Percentiles rank a stretch among this genome's conserved stretches.
Conservation (phyloP, 2,888 invertebrate genomes). For the Aphodius granarius region DNA sequence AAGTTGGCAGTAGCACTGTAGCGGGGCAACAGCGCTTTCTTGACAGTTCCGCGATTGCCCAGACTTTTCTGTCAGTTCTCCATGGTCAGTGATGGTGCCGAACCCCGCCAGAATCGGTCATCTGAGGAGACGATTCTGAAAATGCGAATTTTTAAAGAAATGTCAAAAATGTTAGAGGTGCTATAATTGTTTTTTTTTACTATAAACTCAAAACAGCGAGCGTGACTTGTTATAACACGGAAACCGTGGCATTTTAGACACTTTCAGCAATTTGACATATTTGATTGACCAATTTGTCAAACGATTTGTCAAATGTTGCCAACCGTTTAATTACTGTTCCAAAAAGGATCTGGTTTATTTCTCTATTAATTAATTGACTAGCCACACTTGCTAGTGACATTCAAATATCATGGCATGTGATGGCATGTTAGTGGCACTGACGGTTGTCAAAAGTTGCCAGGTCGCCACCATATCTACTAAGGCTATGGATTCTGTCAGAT, state of each 20-base stretch:
- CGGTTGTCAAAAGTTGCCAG: too few relatives aligned
- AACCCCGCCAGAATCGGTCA: not conserved
- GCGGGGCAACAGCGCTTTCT: conserved; percentile 25
- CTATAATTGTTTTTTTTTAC: not conserved
- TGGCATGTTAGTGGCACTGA: too few relatives aligned
- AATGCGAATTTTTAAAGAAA: not conserved
- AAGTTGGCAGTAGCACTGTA: conserved; percentile 23
- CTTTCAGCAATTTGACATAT: not conserved
- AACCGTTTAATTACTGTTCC: too few relatives aligned
- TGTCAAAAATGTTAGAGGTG: not conserved
- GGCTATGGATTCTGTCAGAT: too few relatives aligned
- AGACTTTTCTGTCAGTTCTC: conserved; percentile 26
- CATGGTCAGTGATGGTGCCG: not conserved
- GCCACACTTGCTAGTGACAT: too few relatives aligned
- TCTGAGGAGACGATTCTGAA: not conserved
- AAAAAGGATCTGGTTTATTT: too few relatives aligned
- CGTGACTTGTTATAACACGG: not conserved
- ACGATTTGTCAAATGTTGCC: too few relatives aligned
- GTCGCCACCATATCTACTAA: too few relatives aligned
- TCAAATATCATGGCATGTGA: too few relatives aligned
- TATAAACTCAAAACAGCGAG: not conserved
- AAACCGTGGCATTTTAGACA: not conserved
- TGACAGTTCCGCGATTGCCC: conserved; percentile 22
- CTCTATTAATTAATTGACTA: too few relatives aligned
- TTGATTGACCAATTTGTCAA: not conserved